Evolutionary conservation across 2,113 vertebrate species (phyloP).

Genomic region (Tympanuchus pallidicinctus): DNA sequence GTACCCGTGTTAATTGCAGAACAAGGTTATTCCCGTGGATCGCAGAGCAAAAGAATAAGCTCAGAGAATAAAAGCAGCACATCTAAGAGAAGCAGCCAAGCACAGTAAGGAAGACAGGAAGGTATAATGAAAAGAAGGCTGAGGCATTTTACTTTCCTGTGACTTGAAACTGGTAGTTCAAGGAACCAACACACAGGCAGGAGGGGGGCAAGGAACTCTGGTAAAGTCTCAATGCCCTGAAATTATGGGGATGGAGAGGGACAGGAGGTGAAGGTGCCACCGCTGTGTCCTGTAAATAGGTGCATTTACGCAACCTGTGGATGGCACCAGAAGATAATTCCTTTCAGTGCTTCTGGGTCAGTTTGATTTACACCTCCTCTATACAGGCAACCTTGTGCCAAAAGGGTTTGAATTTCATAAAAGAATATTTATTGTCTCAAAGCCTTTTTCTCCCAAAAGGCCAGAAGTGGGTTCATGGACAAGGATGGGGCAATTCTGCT

Average conservation of each 20-base stretch:
- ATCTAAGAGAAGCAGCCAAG: background rate
- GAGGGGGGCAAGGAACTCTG: background rate
- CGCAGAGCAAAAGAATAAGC: background rate
- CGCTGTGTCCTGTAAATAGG: accelerated
- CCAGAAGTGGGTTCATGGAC: background rate
- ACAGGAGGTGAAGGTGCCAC: accelerated
- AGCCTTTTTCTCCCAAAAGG: background rate
- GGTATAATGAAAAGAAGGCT: background rate
- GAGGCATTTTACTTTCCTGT: background rate
- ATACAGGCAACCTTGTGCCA: background rate
- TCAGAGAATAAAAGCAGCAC: background rate
- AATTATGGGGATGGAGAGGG: background rate
- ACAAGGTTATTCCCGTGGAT: background rate
- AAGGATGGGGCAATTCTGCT: background rate
- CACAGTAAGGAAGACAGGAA: background rate
- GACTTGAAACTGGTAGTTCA: background rate
- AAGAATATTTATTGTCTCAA: background rate
- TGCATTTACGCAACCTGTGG: accelerated
- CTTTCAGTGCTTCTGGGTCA: background rate
- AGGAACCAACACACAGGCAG: background rate
- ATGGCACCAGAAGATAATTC: background rate
- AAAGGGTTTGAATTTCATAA: background rate
- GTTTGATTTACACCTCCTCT: background rate
- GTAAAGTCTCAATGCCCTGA: background rate
- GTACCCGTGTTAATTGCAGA: background rate